A percentile compares a stretch with the other conserved stretches of the same genome.
Evolutionary conservation across 2,113 vertebrate genomes (phyloP).

Genomic region (Plecotus auritus): DNA sequence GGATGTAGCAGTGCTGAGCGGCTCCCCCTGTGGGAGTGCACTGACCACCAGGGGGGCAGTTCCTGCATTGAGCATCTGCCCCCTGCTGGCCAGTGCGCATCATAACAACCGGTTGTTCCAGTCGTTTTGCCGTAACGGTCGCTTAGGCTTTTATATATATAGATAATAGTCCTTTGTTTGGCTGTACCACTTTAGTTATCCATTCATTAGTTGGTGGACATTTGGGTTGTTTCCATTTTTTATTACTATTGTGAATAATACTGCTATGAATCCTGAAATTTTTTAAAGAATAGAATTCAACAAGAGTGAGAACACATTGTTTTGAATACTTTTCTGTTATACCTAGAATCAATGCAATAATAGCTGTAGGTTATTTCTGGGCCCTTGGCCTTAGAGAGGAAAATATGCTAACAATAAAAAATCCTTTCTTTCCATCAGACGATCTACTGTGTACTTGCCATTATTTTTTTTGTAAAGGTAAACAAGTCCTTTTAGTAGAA

Average conservation of each 20-base stretch:
- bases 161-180: neutral
- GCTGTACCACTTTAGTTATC: neutral
- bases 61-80: too few relatives aligned
- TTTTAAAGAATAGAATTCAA: neutral
- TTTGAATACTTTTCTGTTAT: neutral
- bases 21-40: too few relatives aligned
- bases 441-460: neutral
- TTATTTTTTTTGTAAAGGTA: constrained; percentile 5
- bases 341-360: neutral
- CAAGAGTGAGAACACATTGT: neutral
- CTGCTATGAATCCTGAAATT: neutral
- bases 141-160: too few relatives aligned
- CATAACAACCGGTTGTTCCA: too few relatives aligned
- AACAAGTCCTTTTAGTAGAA: neutral
- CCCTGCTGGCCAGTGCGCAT: too few relatives aligned
- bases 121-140: too few relatives aligned
- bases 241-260: neutral
- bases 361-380: neutral
- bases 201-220: neutral
- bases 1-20: too few relatives aligned
- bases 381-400: neutral
- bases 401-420: constrained; percentile 12
- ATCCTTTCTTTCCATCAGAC: constrained; percentile 5
- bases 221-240: neutral
- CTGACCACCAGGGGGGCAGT: too few relatives aligned